Evolutionary conservation across 1,140 invertebrate species (phyloP).

Genomic region (Sitophilus oryzae): DNA sequence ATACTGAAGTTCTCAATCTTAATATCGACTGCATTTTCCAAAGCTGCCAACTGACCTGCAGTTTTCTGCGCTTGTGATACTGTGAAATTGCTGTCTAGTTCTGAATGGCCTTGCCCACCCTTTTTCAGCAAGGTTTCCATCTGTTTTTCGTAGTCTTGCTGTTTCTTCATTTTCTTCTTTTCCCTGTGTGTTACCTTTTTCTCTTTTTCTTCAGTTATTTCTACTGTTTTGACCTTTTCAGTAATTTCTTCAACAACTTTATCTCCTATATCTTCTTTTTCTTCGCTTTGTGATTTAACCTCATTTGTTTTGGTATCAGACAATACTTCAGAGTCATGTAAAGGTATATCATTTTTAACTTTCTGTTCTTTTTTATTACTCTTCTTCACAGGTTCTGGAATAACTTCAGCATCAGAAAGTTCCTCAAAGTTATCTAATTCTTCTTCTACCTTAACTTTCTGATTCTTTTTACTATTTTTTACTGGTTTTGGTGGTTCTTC

Average conservation of each 20-base stretch:
- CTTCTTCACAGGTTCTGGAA: slow-evolving; percentile 31
- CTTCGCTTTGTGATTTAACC: neutral
- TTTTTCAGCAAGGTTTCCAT: slow-evolving; percentile 84
- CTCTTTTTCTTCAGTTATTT: slow-evolving; percentile 39
- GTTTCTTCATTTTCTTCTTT: slow-evolving; percentile 89
- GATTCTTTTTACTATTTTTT: slow-evolving; percentile 42
- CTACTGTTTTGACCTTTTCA: slow-evolving; percentile 27
- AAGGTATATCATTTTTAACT: no score
- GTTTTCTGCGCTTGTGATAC: slow-evolving; percentile 91
- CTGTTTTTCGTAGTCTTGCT: slow-evolving; percentile 87
- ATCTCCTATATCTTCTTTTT: neutral
- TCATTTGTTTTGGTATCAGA: no score
- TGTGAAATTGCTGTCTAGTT: slow-evolving; percentile 90
- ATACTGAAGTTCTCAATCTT: slow-evolving; percentile 99
- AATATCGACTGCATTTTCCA: slow-evolving; percentile 96
- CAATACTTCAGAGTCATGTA: no score
- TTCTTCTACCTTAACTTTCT: slow-evolving; percentile 24
- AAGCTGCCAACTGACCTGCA: slow-evolving; percentile 70
- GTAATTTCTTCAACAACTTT: slow-evolving; percentile 22
- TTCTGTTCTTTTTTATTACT: slow-evolving; percentile 26
- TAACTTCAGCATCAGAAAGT: slow-evolving; percentile 22
- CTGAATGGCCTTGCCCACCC: slow-evolving; percentile 80
- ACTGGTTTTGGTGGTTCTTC: slow-evolving; percentile 37
- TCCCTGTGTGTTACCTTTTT: slow-evolving; percentile 90
- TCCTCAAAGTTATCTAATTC: slow-evolving; percentile 19